Evolutionary conservation across 2,797 vertebrate genomes (phyloP), one percentile per base, ranked within the genome.

Genomic region (Chloroceryle inda): DNA sequence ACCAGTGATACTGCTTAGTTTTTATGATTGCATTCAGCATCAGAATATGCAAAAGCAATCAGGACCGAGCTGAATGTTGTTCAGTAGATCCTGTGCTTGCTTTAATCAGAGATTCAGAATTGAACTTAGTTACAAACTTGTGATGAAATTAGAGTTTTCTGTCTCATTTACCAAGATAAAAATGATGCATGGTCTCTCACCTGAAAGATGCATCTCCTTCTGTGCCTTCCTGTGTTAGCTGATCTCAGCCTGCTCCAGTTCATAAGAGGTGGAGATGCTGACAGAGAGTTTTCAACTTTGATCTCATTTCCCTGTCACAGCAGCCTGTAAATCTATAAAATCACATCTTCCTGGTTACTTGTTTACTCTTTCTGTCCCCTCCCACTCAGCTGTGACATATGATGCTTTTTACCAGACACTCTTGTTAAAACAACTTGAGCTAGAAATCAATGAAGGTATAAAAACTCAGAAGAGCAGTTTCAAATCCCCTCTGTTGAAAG

Each of bases 41-140:
- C 61, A 63, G 20, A 92, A 87, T 88, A 80, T 94, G 66, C 53
- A 95, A 92, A 96, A 95, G 5, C 38, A 47, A 80, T 92, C 73
- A 72, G 52, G 84, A 96, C 9, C 0, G 1, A 89, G 20, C 17
- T 44, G 33, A 16, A 49, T 61, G 22, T 56, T 76, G 8, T 72
- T 76, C 59, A 67, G 38, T 23, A 77, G 29, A 67, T 77, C 22
- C 31, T 59, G 13, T 1, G 2, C 52, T 78, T 24, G 3, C 63
- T 93, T 92, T 80, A 88, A 50, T 63, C 27, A 59, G 35, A 22
- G 33, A 9, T 77, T 90, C 40, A 74, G 44, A 77, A 81, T 0
- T 50, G 31, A 85, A 37, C 31, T 83, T 50, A 2, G 7, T 81
- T 88, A 19, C 1, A 3, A 89, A 78, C 24, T 29, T 56, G 13